These are phyloP conservation scores for Sebastes kiyomatsui DNA, from an alignment of 2,797 vertebrate genomes.

Conservation along the genomic window DNA sequence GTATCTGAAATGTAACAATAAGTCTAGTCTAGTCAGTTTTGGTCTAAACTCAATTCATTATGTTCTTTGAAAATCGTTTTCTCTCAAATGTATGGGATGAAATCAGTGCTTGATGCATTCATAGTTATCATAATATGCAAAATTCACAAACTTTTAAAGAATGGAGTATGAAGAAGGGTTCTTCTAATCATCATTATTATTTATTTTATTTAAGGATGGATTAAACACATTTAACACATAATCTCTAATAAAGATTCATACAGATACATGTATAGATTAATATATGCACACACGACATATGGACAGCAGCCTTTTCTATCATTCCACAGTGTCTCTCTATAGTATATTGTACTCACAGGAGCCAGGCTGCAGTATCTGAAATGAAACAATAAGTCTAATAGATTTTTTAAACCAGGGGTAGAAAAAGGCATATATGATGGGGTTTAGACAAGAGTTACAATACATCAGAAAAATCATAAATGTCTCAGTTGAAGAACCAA, in stretches of 20 bases:
- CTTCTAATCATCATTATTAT: too few relatives aligned
- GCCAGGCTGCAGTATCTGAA: not conserved
- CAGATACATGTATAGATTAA: not conserved
- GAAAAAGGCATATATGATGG: not conserved
- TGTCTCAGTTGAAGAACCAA: rapidly evolving
- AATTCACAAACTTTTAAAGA: too few relatives aligned
- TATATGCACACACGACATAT: not conserved
- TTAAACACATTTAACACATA: too few relatives aligned
- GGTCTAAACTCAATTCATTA: too few relatives aligned
- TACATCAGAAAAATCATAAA: not conserved
- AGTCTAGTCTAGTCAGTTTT: not conserved
- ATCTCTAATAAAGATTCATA: not conserved
- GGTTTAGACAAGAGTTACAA: conserved; percentile 29
- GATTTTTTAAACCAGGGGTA: conserved; percentile 1
- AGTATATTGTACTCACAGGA: not conserved
- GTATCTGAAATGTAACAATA: not conserved
- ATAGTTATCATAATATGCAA: not conserved
- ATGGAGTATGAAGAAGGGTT: too few relatives aligned
- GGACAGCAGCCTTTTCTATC: not conserved
- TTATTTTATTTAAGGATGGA: too few relatives aligned
- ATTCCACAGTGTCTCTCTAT: not conserved
- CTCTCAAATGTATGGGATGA: too few relatives aligned
- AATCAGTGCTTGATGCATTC: not conserved
- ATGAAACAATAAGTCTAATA: not conserved
- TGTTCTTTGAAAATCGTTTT: too few relatives aligned